phyloP scores from a whole-genome alignment of 2,113 vertebrate genomes.

The Prietella phreatophila region DNA sequence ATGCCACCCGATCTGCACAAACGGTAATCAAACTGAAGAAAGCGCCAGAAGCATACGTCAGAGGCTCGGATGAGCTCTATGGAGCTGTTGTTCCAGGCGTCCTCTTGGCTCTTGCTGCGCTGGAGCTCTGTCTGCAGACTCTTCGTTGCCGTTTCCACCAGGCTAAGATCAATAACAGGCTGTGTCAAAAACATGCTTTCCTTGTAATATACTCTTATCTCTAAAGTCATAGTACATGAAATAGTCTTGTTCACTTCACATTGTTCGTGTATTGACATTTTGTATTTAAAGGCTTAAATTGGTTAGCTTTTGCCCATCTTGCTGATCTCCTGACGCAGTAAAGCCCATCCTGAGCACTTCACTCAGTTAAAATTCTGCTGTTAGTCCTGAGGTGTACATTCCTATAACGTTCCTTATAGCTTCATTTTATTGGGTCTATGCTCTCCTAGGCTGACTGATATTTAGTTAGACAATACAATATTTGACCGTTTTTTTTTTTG shows the following conservation, averaged over 20 bases:
- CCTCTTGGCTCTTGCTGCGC: constrained; percentile 80
- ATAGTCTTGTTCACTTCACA: not conserved
- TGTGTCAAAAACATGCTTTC: constrained; percentile 4
- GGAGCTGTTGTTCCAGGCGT: constrained; percentile 91
- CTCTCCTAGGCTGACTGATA: not conserved
- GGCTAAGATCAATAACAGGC: constrained; percentile 62
- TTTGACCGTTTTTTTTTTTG: not conserved
- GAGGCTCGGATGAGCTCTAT: constrained; percentile 92
- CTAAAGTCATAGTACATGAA: not conserved
- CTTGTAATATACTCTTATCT: not conserved
- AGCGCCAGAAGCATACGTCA: constrained; percentile 73
- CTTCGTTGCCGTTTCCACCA: constrained; percentile 86
- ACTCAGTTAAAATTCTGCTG: not conserved
- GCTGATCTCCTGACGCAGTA: not conserved
- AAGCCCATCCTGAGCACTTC: not conserved
- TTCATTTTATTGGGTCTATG: not conserved
- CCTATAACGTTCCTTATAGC: not conserved
- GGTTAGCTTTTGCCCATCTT: not conserved
- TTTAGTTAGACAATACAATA: not conserved
- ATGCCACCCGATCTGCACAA: not conserved
- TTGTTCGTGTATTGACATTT: not conserved
- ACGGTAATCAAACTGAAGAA: not conserved
- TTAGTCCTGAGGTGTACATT: not conserved
- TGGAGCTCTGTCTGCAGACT: constrained; percentile 84
- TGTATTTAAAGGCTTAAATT: not conserved